Conservation (phyloP, 2,113 vertebrate genomes). For the Delphinapterus leucas region DNA sequence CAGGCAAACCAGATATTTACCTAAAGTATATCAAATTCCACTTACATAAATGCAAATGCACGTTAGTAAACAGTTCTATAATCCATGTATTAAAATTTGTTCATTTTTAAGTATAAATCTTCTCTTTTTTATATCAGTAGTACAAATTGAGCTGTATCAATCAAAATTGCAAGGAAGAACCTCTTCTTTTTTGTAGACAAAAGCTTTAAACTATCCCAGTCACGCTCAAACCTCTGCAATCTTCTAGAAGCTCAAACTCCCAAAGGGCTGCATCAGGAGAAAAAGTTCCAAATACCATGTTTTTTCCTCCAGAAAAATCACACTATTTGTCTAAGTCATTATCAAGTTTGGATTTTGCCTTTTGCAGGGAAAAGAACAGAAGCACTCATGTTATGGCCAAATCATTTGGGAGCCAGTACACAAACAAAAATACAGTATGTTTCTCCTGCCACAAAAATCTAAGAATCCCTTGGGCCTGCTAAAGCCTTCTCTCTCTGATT, state of each 20-base stretch:
- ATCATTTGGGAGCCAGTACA: neutral
- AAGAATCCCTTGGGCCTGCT: constrained; percentile 35
- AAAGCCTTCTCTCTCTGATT: constrained; percentile 53
- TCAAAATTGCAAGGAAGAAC: neutral
- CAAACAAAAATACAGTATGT: neutral
- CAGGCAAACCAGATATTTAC: neutral
- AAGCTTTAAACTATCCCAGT: neutral
- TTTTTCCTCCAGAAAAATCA: neutral
- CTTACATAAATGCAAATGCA: neutral
- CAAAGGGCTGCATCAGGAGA: neutral
- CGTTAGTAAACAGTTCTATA: neutral
- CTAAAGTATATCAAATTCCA: neutral
- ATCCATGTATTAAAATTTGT: neutral
- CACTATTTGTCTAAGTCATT: neutral
- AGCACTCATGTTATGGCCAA: neutral
- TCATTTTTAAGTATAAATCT: neutral
- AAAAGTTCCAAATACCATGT: neutral
- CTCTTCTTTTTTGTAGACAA: neutral
- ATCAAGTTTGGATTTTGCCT: neutral
- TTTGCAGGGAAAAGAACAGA: neutral
- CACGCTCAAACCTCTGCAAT: neutral
- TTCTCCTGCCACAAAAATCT: constrained; percentile 16
- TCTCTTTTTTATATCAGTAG: neutral
- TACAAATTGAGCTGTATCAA: neutral
- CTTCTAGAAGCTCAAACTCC: neutral